These are phyloP conservation scores for Cheilosia soror DNA, from an alignment of 2,888 invertebrate species.

Conservation along the genomic window DNA sequence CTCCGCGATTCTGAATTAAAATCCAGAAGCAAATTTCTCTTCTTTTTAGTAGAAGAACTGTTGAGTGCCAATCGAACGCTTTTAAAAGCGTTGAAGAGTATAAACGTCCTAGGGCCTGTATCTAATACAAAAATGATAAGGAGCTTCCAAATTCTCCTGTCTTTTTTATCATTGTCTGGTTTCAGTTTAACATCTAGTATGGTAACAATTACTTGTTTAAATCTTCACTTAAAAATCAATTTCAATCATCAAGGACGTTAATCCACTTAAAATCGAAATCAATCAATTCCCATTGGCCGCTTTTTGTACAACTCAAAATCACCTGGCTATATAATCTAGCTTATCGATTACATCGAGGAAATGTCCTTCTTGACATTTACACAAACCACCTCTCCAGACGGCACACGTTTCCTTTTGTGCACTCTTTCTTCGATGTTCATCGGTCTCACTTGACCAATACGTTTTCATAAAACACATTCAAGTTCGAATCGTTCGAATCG, in stretches of 20 bases:
- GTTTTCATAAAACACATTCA: constrained; percentile 14
- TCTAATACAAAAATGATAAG: too few relatives aligned
- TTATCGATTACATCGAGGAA: constrained; percentile 41
- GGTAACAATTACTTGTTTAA: too few relatives aligned
- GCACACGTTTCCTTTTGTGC: background rate
- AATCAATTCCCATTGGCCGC: background rate
- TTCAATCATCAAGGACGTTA: background rate
- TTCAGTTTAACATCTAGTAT: too few relatives aligned
- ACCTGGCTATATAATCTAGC: background rate
- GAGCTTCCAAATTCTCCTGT: too few relatives aligned
- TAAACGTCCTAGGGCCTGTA: too few relatives aligned
- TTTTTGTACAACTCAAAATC: background rate
- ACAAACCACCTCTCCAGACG: background rate
- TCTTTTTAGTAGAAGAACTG: too few relatives aligned
- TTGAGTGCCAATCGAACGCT: too few relatives aligned
- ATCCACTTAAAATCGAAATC: constrained; percentile 5
- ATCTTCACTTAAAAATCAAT: too few relatives aligned
- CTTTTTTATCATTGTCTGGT: too few relatives aligned
- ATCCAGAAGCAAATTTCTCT: too few relatives aligned
- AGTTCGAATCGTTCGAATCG: constrained; percentile 41
- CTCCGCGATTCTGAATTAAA: too few relatives aligned
- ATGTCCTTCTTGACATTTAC: constrained; percentile 27
- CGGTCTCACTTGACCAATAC: constrained; percentile 55
- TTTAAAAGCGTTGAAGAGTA: too few relatives aligned
- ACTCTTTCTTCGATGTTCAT: constrained; percentile 29